A percentile compares a stretch with the other conserved stretches of the same genome.
Evolutionary conservation across 1,140 invertebrate species (phyloP).

Genomic region (Oppia nitens): DNA sequence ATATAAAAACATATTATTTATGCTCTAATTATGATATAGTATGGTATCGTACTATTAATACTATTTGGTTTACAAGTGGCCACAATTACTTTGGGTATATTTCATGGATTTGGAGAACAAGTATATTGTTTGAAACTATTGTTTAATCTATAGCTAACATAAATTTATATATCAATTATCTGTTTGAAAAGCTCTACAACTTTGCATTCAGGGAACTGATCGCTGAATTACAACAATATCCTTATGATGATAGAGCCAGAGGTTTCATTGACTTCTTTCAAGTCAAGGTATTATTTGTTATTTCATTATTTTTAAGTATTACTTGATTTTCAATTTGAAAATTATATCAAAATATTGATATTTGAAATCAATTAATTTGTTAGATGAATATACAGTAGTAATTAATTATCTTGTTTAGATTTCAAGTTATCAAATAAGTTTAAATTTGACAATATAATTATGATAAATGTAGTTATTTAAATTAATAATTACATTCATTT

Average conservation of each 20-base stretch:
- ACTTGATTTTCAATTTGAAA: not conserved
- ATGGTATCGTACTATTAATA: not conserved
- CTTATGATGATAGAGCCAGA: constrained; percentile 7
- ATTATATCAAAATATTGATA: not conserved
- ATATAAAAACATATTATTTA: not conserved
- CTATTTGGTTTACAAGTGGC: not conserved
- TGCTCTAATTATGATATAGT: not conserved
- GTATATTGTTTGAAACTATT: not conserved
- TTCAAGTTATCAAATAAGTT: no score
- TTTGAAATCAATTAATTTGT: no score
- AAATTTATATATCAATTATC: no score
- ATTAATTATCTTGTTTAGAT: no score
- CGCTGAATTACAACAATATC: constrained; percentile 15
- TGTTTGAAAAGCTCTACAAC: constrained; percentile 11
- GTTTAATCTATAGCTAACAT: not conserved
- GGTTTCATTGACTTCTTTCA: constrained; percentile 18
- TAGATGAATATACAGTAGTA: no score
- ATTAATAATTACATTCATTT: no score
- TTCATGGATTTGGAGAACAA: not conserved
- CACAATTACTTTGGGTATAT: not conserved
- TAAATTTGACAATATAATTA: no score
- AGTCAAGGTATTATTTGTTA: no score
- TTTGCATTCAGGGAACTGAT: constrained; percentile 16
- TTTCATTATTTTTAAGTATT: no score
- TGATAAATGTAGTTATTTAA: no score